A percentile compares a stretch with the other conserved stretches of the same genome.
Evolutionary conservation across 2,113 vertebrate genomes (phyloP).

Genomic region (Eretmochelys imbricata): DNA sequence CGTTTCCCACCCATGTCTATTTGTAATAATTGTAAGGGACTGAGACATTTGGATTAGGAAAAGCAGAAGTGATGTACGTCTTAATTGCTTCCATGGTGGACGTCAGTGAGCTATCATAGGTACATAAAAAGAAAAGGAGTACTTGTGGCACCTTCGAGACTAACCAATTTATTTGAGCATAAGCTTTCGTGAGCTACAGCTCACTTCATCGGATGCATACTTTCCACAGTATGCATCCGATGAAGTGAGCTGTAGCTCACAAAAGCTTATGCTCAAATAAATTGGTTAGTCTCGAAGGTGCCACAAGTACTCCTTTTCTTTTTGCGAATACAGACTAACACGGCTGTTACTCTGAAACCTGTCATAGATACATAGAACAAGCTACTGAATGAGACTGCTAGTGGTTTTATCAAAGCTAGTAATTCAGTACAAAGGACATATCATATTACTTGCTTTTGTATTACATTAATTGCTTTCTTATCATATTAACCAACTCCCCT

Average conservation of each 20-base stretch:
- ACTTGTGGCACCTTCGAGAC: no score
- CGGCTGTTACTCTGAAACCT: no score
- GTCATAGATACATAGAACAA: conserved; percentile 12
- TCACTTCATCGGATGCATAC: no score
- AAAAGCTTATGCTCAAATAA: no score
- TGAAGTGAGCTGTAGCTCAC: no score
- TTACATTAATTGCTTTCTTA: conserved; percentile 77
- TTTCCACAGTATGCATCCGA: no score
- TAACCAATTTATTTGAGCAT: no score
- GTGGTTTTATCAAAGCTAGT: conserved; percentile 68
- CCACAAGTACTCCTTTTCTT: no score
- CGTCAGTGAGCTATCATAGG: not conserved
- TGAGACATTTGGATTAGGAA: not conserved
- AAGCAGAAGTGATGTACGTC: not conserved
- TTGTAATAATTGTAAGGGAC: not conserved
- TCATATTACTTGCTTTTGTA: conserved; percentile 57
- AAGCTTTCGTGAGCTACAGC: no score
- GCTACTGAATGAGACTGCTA: conserved; percentile 46
- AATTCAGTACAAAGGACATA: conserved; percentile 71
- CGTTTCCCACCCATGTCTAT: not conserved
- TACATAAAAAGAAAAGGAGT: not conserved
- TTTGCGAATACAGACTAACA: no score
- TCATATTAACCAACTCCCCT: conserved; percentile 63
- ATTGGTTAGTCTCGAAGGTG: no score
- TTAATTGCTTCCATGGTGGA: not conserved